Evolutionary conservation across 2,888 invertebrate genomes (phyloP), one percentile per base, ranked within the genome.

Genomic region (Anthrax anthrax): DNA sequence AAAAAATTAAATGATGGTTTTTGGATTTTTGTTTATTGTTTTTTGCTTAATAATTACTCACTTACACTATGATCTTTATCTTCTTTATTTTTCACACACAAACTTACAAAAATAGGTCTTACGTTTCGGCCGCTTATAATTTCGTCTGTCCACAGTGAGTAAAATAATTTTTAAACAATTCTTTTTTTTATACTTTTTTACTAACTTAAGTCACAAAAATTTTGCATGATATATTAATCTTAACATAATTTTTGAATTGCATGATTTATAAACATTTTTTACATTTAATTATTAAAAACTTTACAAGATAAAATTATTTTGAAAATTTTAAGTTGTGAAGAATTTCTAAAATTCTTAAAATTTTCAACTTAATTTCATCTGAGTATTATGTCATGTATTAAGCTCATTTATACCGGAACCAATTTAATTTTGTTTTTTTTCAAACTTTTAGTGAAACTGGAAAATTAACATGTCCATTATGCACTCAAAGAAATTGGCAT

Each of bases 401-500:
- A n/a, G n/a, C n/a, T n/a, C n/a, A n/a, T n/a, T n/a, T n/a, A n/a
- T n/a, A n/a, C n/a, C n/a, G n/a, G n/a, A n/a, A n/a, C n/a, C n/a
- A n/a, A n/a, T n/a, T n/a, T n/a, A n/a, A n/a, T n/a, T n/a, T n/a
- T n/a, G n/a, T n/a, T n/a, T n/a, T n/a, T n/a, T n/a, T n/a, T n/a
- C n/a, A 23, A 23, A 23, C 4, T 23, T 23, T 23, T 46, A 67
- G 87, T 62, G 85, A 84, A 63, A 75, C 79, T 50, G 86, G 84
- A 37, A 76, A 83, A 43, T 64, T 87, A 54, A 80, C 85, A n/a
- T 90, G 89, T 63, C 89, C 88, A 14, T 72, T 89, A 48, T 90
- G 89, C 63, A 85, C 88, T 40, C 82, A 82, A 59, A 80, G 84
- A 49, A 88, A 88, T 69, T 89, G 89, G 86, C 82, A 85, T 52